phyloP scores from a whole-genome alignment of 30 jellyfish, hydroid and myxozoan genomes.

The Aurelia sp. region DNA sequence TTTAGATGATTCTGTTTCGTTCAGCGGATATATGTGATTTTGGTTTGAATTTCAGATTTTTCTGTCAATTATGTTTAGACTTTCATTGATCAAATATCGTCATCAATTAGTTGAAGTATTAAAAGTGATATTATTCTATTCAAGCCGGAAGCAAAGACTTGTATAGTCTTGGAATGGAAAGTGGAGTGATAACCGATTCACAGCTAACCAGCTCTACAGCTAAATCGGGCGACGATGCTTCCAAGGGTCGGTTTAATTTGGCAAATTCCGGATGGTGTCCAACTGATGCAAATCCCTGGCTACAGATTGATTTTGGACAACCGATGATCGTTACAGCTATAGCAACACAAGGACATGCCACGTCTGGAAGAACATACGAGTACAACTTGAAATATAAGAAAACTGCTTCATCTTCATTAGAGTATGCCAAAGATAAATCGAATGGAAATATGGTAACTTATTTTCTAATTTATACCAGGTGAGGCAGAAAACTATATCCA shows the following conservation, averaged over 20 bases:
- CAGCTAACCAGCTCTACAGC: conserved; percentile 36
- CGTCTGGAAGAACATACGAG: neutral
- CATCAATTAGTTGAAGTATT: too few relatives aligned
- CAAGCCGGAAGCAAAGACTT: conserved; percentile 35
- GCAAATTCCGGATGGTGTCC: conserved; percentile 65
- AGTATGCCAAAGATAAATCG: conserved; percentile 10
- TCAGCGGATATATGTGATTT: too few relatives aligned
- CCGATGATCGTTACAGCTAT: conserved; percentile 54
- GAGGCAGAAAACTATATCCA: too few relatives aligned
- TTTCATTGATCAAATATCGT: too few relatives aligned
- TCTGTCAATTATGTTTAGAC: too few relatives aligned
- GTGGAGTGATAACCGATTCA: conserved; percentile 43
- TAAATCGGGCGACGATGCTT: conserved; percentile 10
- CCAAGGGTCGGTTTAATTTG: conserved; percentile 10
- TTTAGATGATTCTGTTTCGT: too few relatives aligned
- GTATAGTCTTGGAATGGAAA: conserved; percentile 68
- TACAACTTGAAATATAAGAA: conserved; percentile 35
- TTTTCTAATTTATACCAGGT: neutral
- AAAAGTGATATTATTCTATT: neutral
- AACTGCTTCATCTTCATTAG: conserved; percentile 7
- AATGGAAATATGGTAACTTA: conserved; percentile 27
- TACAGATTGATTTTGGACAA: conserved; percentile 52
- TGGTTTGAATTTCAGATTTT: too few relatives aligned
- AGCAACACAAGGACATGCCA: conserved; percentile 50
- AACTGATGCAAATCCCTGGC: conserved; percentile 17